Conservation (phyloP, 2,797 vertebrate genomes). For the Hylomyscus alleni region DNA sequence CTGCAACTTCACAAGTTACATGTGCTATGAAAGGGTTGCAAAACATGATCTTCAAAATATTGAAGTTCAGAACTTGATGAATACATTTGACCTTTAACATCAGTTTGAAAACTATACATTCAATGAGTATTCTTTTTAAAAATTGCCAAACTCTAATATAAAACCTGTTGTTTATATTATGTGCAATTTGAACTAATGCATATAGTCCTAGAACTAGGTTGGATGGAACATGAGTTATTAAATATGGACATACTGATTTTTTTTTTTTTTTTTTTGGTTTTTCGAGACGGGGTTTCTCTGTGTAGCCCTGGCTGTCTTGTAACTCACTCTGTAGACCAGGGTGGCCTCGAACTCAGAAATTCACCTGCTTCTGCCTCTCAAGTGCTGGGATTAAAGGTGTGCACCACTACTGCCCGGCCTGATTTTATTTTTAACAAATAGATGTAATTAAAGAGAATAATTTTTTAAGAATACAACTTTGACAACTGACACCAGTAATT, state of each 20-base stretch:
- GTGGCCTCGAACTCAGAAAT: too few relatives aligned
- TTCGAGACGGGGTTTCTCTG: too few relatives aligned
- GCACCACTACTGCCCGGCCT: too few relatives aligned
- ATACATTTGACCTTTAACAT: background rate
- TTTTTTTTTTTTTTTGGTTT: background rate
- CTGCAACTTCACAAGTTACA: background rate
- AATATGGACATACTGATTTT: conserved; percentile 43
- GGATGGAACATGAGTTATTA: conserved; percentile 14
- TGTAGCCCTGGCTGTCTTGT: too few relatives aligned
- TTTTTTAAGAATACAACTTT: conserved; percentile 36
- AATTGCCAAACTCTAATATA: background rate
- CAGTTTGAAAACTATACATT: conserved; percentile 11
- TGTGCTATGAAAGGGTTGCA: background rate
- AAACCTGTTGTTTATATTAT: background rate
- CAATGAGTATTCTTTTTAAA: conserved; percentile 2
- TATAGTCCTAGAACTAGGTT: background rate
- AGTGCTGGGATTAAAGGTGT: too few relatives aligned
- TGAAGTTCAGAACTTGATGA: background rate
- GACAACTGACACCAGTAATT: conserved; percentile 13
- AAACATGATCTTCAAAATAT: background rate
- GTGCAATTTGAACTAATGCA: conserved; percentile 47
- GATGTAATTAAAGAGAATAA: conserved; percentile 10
- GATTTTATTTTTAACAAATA: conserved; percentile 12
- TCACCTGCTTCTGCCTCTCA: too few relatives aligned
- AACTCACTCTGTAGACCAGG: too few relatives aligned